Base-by-base conservation (phyloP, 2,797 vertebrate species). In the Neosilurus hyrtlii region DNA sequence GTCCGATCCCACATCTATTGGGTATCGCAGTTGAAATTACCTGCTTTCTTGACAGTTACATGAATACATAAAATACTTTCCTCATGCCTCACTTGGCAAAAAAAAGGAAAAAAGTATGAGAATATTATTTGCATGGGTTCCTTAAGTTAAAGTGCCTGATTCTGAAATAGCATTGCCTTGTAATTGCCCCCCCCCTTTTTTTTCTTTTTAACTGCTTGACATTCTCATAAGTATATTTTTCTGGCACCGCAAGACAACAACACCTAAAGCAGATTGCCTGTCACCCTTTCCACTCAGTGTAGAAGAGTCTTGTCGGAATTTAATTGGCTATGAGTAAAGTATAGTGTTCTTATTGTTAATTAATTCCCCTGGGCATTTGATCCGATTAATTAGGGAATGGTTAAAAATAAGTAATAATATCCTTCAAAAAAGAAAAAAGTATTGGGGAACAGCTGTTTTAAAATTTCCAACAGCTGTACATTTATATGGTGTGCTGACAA, bases 241-340 rank as follows among this genome's bases (percentile, higher is more conserved):
- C 9, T 82, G n/a, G 16, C 56, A 70, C 12, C 15, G 24, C 62
- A 54, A 49, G 72, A 37, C 56, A 62, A 49, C 59, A 22, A 26
- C 24, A 63, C 49, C 4, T 78, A 35, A 20, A 63, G 56, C 65
- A 75, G 81, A 59, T 24, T 37, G 57, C 75, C 18, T 26, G 30
- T 37, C 18, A 24, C 22, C 56, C 43, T 70, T 89, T 91, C 88
- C 89, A 85, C 68, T 88, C 84, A 82, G 72, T 87, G 76, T 84
- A 65, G 73, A 88, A 66, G 15, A 65, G 35, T 3, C 90, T 88
- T 87, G 65, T 74, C 89, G 91, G 91, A 89, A 85, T 90, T 74
- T 93, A 88, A 92, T 93, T 92, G 93, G 89, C 90, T 87, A 86
- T 87, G 86, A 90, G 90, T 92, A 88, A 91, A 92, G 90, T 89